These are phyloP conservation scores for Oedothorax gibbosus DNA, from an alignment of 1,140 invertebrate genomes.

Conservation along the genomic window DNA sequence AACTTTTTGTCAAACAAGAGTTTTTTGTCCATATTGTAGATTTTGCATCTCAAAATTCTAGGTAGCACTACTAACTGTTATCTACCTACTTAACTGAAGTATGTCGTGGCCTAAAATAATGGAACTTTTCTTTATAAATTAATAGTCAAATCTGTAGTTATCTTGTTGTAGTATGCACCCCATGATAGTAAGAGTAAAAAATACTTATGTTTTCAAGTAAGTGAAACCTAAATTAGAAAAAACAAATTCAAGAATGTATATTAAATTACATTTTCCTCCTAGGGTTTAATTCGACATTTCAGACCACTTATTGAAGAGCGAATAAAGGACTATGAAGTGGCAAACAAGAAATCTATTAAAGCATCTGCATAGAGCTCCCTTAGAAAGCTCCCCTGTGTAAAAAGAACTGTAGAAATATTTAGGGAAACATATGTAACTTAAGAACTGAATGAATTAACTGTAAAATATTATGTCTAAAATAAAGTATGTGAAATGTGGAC, in stretches of 20 bases:
- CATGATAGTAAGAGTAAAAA: neutral
- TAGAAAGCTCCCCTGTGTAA: neutral
- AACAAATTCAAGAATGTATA: neutral
- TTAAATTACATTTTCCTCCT: slow-evolving; percentile 53
- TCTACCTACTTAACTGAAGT: too few species aligned
- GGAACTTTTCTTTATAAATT: too few species aligned
- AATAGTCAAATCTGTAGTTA: too few species aligned
- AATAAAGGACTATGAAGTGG: slow-evolving; percentile 71
- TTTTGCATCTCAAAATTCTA: too few species aligned
- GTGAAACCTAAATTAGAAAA: neutral
- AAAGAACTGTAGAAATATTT: slow-evolving; percentile 15
- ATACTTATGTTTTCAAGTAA: neutral
- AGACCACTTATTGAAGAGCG: slow-evolving; percentile 90
- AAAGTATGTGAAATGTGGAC: too few species aligned
- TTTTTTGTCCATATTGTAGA: too few species aligned
- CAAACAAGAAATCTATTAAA: slow-evolving; percentile 22
- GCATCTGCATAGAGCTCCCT: neutral
- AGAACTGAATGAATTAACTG: slow-evolving; percentile 15
- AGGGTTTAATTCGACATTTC: slow-evolving; percentile 96
- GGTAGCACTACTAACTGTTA: too few species aligned
- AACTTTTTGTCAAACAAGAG: too few species aligned
- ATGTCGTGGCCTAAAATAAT: too few species aligned
- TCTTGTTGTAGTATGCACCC: too few species aligned
- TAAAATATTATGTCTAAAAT: neutral
- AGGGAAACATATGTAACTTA: slow-evolving; percentile 1